Conservation (phyloP, 2,113 vertebrate genomes). For the Haemorhous mexicanus region DNA sequence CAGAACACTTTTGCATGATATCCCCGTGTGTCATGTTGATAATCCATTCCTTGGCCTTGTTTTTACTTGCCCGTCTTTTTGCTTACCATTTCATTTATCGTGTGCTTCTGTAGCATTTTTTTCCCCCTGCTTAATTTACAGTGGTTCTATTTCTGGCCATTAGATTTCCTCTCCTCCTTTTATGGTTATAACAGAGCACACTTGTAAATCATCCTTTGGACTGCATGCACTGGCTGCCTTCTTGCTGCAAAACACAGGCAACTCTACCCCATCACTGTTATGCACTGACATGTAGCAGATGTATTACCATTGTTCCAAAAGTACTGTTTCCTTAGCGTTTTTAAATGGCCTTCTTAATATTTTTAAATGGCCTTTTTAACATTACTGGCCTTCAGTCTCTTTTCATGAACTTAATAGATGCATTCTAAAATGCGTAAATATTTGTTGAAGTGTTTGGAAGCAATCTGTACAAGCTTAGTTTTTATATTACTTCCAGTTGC, state of each 20-base stretch:
- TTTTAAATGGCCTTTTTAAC: neutral
- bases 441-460: neutral
- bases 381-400: neutral
- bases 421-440: neutral
- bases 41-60: neutral
- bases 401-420: neutral
- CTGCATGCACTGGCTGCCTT: neutral
- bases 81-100: neutral
- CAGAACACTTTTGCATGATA: neutral
- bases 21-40: neutral
- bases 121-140: neutral
- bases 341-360: neutral
- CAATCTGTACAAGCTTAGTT: neutral
- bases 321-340: neutral
- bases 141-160: conserved; percentile 41
- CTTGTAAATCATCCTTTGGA: conserved; percentile 23
- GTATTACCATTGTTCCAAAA: conserved; percentile 14
- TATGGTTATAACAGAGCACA: neutral
- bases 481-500: neutral
- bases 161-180: conserved; percentile 59
- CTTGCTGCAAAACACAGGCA: conserved; percentile 22
- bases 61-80: conserved; percentile 10
- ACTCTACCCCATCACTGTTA: neutral
- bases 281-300: neutral
- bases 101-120: neutral